These are phyloP conservation scores for Corydoras maculifer DNA, from an alignment of 2,113 vertebrate species.

Conservation along the genomic window DNA sequence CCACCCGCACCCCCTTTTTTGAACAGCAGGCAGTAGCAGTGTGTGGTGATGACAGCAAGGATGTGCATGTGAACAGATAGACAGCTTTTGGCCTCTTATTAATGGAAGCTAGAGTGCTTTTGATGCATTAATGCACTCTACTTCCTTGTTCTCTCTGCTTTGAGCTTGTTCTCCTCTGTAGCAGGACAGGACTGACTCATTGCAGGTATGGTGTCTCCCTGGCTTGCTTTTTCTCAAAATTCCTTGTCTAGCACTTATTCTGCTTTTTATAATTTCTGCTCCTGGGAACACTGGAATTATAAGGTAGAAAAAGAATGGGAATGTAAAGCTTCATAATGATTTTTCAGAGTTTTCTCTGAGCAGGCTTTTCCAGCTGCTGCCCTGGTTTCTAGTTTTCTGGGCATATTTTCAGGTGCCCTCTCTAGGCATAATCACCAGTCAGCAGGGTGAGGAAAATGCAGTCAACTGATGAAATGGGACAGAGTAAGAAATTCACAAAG, in stretches of 20 bases:
- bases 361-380: slow-evolving; percentile 33
- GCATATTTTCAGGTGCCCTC: slow-evolving; percentile 34
- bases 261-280: neutral
- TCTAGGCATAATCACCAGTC: slow-evolving; percentile 38
- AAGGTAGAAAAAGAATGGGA: no score
- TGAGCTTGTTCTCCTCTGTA: neutral
- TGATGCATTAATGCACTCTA: slow-evolving; percentile 58
- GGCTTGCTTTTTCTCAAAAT: no score
- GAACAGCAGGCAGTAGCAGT: slow-evolving; percentile 1
- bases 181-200: no score
- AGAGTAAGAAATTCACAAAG: slow-evolving; percentile 25
- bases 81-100: slow-evolving; percentile 54
- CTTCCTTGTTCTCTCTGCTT: slow-evolving; percentile 30
- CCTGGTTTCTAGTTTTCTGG: slow-evolving; percentile 42
- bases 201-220: no score
- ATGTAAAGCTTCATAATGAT: no score
- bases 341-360: no score
- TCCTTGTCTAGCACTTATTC: neutral
- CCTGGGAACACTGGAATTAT: neutral
- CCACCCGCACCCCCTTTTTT: slow-evolving; percentile 38
- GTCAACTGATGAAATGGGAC: slow-evolving; percentile 17
- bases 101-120: slow-evolving; percentile 55
- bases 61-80: slow-evolving; percentile 59
- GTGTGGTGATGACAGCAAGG: slow-evolving; percentile 24
- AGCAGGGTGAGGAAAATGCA: slow-evolving; percentile 22